Evolutionary conservation across 2,113 vertebrate species (phyloP), one percentile per base, ranked within the genome.

Genomic region (Daubentonia madagascariensis): DNA sequence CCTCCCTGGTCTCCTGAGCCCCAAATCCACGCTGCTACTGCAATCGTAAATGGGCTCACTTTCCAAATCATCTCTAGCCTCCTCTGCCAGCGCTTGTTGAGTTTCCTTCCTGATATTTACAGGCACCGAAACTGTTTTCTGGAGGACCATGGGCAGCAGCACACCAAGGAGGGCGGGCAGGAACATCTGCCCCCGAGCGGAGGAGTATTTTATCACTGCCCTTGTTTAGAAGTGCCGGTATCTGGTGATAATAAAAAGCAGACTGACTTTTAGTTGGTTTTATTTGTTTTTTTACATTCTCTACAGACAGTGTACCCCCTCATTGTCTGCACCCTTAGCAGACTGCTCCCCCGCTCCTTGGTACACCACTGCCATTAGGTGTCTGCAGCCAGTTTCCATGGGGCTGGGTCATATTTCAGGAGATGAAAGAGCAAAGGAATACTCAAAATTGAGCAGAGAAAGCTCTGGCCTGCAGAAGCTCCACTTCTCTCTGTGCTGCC

Each of bases 121-220:
- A 35, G 73, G 7, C 68, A 25, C 37, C 0, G 0, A 9, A 45
- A 81, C 75, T 76, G 68, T 23, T 45, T 73, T 2, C 92, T 25
- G 43, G 43, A 93, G 40, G 37, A 16, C 57, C 23, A 2, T 30
- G 65, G 72, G 28, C 79, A 75, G 85, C 22, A 22, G 2, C 59
- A 2, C 14, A 6, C 18, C 45, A 1, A 5, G 1, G 43, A 48
- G 6, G 10, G 37, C 1, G 4, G 14, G 5, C 1, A 4, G 57
- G 37, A 28, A n/a, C 17, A 0, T 9, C 43, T 59, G 45, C 9
- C 52, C 67, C n/a, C 1, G 6, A 28, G 32, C 30, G 3, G 32
- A 79, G n/a, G 50, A n/a, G 32, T 3, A 1, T 40, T 40, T 48
- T 25, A 52, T 52, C 85, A 28, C 40, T 18, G 16, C 54, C 45